phyloP scores from a whole-genome alignment of 2,797 vertebrate genomes.

The Triplophysa yarkandensis region DNA sequence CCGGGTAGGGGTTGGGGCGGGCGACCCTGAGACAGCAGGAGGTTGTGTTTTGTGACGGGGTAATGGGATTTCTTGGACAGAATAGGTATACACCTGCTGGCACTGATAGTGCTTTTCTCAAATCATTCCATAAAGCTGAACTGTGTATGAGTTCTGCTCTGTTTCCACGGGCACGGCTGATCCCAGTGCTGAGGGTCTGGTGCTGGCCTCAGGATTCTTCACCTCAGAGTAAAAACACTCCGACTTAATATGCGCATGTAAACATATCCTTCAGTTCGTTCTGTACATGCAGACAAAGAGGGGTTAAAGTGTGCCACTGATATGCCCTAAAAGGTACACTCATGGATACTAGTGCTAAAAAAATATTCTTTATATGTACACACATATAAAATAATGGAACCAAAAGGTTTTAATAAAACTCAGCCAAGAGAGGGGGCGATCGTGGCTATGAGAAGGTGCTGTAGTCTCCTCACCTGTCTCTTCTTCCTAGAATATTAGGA shows the following conservation, averaged over 20 bases:
- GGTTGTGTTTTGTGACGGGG: slow-evolving; percentile 67
- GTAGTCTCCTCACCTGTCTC: slow-evolving; percentile 1
- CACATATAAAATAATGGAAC: slow-evolving; percentile 69
- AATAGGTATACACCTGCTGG: slow-evolving; percentile 59
- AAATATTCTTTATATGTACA: slow-evolving; percentile 65
- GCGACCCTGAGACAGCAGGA: slow-evolving; percentile 75
- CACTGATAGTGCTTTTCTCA: slow-evolving; percentile 50
- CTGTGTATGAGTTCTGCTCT: slow-evolving; percentile 24
- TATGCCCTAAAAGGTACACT: slow-evolving; percentile 61
- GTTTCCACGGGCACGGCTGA: slow-evolving; percentile 12
- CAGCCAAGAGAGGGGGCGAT: slow-evolving; percentile 12
- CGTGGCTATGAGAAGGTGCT: slow-evolving; percentile 16
- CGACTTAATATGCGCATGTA: slow-evolving; percentile 47
- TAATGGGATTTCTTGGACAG: slow-evolving; percentile 61
- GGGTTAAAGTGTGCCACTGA: slow-evolving; percentile 58
- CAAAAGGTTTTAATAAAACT: slow-evolving; percentile 67
- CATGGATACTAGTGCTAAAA: slow-evolving; percentile 68
- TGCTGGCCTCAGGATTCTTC: slow-evolving; percentile 36
- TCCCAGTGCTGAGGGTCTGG: background rate
- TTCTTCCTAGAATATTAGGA: slow-evolving; percentile 27
- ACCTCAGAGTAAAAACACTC: slow-evolving; percentile 46
- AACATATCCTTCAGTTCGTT: slow-evolving; percentile 46
- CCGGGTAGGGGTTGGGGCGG: slow-evolving; percentile 49
- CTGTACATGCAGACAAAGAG: slow-evolving; percentile 47
- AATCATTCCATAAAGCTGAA: slow-evolving; percentile 19